Evolutionary conservation across 2,113 vertebrate genomes (phyloP), one percentile per base, ranked within the genome.

Genomic region (Callipepla californica): DNA sequence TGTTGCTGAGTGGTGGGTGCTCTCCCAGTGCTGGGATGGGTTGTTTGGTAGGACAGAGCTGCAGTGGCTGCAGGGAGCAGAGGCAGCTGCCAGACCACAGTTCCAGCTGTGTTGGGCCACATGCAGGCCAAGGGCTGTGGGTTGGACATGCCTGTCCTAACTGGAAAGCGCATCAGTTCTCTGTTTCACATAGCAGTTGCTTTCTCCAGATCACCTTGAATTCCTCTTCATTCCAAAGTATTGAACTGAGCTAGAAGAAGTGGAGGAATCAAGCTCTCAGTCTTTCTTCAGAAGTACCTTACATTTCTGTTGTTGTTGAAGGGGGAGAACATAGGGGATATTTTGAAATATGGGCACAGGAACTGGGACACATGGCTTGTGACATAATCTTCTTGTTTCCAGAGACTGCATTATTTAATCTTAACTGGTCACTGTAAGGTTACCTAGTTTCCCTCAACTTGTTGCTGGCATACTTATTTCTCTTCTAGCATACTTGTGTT

Each of bases 381-480:
- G 70, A 66, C 44, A 48, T 34, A 87, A 68, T 40, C 6, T 15
- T 51, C 74, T 91, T 69, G 30, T 73, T 89, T 93, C 58, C 80
- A 55, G 55, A 75, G 74, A 66, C 65, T 50, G 5, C 11, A 13
- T 9, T 36, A 2, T 14, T 61, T 3, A n/a, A 7, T 36, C 25
- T 68, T 85, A 84, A 70, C 25, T 42, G 13, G 8, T 25, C 38
- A 57, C 19, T 32, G 25, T 2, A 55, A 17, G 19, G 19, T 63
- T 78, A 55, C 21, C 9, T 34, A 51, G 17, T 68, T 4, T 36
- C 26, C 69, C 53, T 63, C 18, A 77, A 1, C 26, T 51, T 32
- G 36, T 42, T 72, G 14, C 18, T 13, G 21, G 25, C 19, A 38
- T 70, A 70, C 40, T 53, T 76, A 34, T 78, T 17, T 66, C 8